Evolutionary conservation across 92 coral and sea anemone genomes (phyloP).

Genomic region (Desmophyllum pertusum): DNA sequence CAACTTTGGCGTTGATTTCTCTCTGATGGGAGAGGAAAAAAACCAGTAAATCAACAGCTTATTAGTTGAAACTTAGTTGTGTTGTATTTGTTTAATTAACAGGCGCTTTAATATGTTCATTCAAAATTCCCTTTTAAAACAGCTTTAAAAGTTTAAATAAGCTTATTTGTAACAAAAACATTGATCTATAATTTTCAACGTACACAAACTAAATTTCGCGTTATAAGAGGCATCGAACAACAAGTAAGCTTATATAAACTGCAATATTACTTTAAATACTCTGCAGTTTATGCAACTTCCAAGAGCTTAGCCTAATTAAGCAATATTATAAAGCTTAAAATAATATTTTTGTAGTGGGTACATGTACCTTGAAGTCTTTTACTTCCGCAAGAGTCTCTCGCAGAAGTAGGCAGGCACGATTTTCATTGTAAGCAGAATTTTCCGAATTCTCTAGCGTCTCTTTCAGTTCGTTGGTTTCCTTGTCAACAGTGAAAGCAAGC

Average conservation of each 20-base stretch:
- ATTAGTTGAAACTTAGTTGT: neutral
- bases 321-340: no score
- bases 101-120: neutral
- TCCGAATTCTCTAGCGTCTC: slow-evolving; percentile 62
- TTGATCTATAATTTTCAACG: no score
- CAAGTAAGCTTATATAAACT: no score
- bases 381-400: slow-evolving; percentile 73
- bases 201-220: no score
- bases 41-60: neutral
- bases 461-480: slow-evolving; percentile 73
- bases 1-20: slow-evolving; percentile 45
- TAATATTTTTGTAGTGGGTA: neutral
- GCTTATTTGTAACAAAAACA: no score
- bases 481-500: slow-evolving; percentile 68
- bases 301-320: no score
- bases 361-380: slow-evolving; percentile 28
- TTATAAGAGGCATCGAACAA: no score
- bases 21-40: slow-evolving; percentile 28
- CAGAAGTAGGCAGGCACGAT: slow-evolving; percentile 77
- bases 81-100: neutral
- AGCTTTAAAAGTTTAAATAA: neutral
- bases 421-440: slow-evolving; percentile 65
- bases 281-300: no score
- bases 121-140: neutral
- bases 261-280: no score